Conservation (phyloP, 2,113 vertebrate genomes). For the Pterocles gutturalis region DNA sequence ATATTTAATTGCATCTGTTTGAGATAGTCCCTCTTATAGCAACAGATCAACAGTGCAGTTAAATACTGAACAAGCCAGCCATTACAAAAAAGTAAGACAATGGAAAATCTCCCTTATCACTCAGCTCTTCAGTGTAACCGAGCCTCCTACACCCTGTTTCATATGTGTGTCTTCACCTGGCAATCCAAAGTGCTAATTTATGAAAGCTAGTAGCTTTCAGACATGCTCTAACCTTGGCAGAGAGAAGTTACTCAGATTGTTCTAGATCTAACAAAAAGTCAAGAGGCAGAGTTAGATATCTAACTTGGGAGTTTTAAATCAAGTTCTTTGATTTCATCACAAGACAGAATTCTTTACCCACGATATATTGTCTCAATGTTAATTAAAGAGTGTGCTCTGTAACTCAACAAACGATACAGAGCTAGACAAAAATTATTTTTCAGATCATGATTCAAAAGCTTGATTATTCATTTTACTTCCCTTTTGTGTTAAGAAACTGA, state of each 20-base stretch:
- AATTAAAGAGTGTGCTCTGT: constrained; percentile 12
- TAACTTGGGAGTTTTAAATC: neutral
- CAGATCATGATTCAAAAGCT: neutral
- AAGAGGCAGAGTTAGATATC: neutral
- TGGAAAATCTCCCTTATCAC: neutral
- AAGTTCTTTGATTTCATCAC: constrained; percentile 18
- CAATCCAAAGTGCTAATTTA: neutral
- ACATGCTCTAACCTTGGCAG: neutral
- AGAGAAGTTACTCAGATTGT: neutral
- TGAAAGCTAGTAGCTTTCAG: neutral
- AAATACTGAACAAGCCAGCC: neutral
- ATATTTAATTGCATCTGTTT: neutral
- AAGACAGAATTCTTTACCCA: neutral
- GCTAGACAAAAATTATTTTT: neutral
- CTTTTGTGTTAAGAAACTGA: constrained; percentile 3
- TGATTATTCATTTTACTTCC: constrained; percentile 10
- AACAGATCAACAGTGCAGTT: neutral
- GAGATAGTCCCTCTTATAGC: neutral
- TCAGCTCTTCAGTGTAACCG: neutral
- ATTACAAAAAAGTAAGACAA: neutral
- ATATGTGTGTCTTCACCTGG: neutral
- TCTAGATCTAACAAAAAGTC: neutral
- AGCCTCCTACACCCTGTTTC: neutral
- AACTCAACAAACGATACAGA: neutral
- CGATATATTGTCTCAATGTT: neutral